Percentiles rank a stretch among this genome's conserved stretches.
These are phyloP conservation scores for Caenorhabditis latens DNA, from an alignment of 1,140 invertebrate species.

Conservation along the genomic window DNA sequence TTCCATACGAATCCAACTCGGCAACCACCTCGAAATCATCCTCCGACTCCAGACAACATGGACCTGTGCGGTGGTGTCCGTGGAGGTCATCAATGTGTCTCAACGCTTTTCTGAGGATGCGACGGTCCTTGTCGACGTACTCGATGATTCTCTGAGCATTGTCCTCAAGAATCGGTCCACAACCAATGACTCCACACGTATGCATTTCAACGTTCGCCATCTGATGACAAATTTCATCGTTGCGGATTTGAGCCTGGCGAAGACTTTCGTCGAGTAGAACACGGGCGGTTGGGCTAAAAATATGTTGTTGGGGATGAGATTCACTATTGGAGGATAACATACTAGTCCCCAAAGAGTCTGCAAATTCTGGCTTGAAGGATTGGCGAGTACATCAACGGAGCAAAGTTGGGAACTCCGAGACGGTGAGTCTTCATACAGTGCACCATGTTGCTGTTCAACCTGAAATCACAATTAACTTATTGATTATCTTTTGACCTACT, in stretches of 20 bases:
- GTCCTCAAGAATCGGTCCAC: not conserved
- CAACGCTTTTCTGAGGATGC: not conserved
- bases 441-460: not conserved
- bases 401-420: not conserved
- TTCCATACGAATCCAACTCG: conserved; percentile 16
- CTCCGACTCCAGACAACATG: not conserved
- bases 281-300: conserved; percentile 11
- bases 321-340: not conserved
- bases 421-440: not conserved
- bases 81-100: not conserved
- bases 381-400: conserved; percentile 8
- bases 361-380: conserved; percentile 16
- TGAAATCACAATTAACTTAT: not conserved
- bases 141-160: not conserved
- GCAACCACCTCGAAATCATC: not conserved
- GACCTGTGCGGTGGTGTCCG: not conserved
- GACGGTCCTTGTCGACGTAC: not conserved
- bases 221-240: conserved; percentile 23
- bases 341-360: not conserved
- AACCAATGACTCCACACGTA: not conserved
- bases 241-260: conserved; percentile 12
- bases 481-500: not conserved
- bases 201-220: conserved; percentile 19
- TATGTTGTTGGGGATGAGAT: not conserved
- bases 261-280: not conserved